A percentile compares a stretch with the other conserved stretches of the same genome.
These are phyloP conservation scores for Tenthredo amoena DNA, from an alignment of 2,888 invertebrate genomes.

Conservation along the genomic window DNA sequence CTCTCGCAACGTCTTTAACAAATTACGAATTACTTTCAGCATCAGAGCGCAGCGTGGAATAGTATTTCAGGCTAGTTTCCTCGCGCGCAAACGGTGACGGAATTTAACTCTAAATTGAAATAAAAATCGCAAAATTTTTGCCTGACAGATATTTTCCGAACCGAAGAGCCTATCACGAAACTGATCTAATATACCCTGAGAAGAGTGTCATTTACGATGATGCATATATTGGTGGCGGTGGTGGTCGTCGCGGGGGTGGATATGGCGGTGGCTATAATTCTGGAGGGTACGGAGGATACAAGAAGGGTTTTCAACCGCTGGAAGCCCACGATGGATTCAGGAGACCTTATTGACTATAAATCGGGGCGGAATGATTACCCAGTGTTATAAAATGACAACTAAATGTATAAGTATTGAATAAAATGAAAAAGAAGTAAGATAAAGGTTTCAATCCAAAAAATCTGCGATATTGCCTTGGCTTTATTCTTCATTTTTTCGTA, in stretches of 20 bases:
- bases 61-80: background rate
- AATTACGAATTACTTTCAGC: conserved; percentile 15
- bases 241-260: conserved; percentile 37
- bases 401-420: conserved; percentile 10
- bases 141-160: conserved; percentile 59
- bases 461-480: background rate
- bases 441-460: background rate
- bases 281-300: conserved; percentile 57
- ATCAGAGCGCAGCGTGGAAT: background rate
- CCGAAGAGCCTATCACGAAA: conserved; percentile 54
- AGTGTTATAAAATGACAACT: background rate
- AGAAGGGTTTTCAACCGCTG: conserved; percentile 57
- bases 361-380: background rate
- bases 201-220: conserved; percentile 54
- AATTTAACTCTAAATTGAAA: background rate
- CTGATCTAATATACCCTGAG: conserved; percentile 59
- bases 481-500: background rate
- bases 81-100: background rate
- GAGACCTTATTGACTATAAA: conserved; percentile 37
- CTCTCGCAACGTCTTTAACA: conserved; percentile 1
- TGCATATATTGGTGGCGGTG: conserved; percentile 31
- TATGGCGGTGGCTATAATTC: conserved; percentile 55
- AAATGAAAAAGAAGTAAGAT: background rate
- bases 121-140: background rate
- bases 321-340: conserved; percentile 41